Conservation (phyloP, 2,113 vertebrate species). For the Megaceryle maxima region DNA sequence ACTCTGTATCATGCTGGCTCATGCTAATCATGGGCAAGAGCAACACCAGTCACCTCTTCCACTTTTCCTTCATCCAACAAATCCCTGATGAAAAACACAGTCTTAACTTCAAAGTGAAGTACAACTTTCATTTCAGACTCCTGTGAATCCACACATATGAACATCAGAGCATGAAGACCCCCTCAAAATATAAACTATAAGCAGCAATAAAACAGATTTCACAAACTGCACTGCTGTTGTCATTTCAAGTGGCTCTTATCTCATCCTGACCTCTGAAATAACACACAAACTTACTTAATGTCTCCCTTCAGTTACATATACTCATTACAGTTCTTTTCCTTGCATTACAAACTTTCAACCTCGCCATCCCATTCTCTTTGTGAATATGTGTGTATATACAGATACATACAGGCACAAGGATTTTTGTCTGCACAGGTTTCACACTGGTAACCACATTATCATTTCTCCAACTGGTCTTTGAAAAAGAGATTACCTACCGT, state of each 20-base stretch:
- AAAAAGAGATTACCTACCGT: background rate
- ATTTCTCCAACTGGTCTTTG: background rate
- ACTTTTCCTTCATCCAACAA: background rate
- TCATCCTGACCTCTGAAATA: constrained; percentile 38
- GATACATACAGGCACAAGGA: rapidly evolving
- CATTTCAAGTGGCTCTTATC: constrained; percentile 41
- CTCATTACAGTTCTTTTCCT: background rate
- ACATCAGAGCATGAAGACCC: background rate
- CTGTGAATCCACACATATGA: background rate
- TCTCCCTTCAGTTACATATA: background rate
- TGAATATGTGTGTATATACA: rapidly evolving
- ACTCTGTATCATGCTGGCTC: background rate
- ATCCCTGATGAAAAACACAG: background rate
- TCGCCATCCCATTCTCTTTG: background rate
- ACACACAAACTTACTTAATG: constrained; percentile 42
- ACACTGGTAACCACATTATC: background rate
- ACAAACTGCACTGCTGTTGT: background rate
- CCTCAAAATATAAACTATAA: background rate
- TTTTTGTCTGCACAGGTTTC: background rate
- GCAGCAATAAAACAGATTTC: background rate
- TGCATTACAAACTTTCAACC: background rate
- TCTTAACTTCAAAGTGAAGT: background rate
- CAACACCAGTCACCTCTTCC: background rate
- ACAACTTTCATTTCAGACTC: background rate
- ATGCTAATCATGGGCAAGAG: background rate